phyloP scores from a whole-genome alignment of 2,797 vertebrate species.

The Cyclopterus lumpus region DNA sequence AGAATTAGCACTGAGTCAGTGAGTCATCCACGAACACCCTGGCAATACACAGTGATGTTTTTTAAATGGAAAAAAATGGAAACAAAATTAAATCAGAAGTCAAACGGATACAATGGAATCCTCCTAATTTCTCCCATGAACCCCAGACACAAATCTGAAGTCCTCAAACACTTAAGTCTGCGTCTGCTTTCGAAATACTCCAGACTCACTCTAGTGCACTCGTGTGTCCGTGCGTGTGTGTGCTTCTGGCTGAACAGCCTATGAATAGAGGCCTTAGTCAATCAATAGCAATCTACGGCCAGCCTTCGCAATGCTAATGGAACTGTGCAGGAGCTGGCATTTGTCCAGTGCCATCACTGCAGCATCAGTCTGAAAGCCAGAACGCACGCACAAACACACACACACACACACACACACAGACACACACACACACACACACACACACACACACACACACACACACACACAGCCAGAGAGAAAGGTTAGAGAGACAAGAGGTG shows the following conservation, averaged over 20 bases:
- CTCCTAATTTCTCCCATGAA: constrained; percentile 18
- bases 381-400: constrained; percentile 6
- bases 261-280: constrained; percentile 80
- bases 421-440: constrained; percentile 1
- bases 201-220: constrained; percentile 16
- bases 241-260: constrained; percentile 63
- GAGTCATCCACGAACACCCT: constrained; percentile 8
- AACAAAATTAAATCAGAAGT: constrained; percentile 14
- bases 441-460: constrained; percentile 8
- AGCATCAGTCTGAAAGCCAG: constrained; percentile 55
- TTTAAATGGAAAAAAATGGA: constrained; percentile 8
- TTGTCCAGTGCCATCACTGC: constrained; percentile 67
- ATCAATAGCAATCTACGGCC: constrained; percentile 86
- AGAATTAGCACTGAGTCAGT: not conserved
- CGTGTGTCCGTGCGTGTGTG: constrained; percentile 25
- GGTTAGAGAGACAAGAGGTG: constrained; percentile 51
- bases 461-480: constrained; percentile 15
- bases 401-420: constrained; percentile 3
- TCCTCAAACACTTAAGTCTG: constrained; percentile 18
- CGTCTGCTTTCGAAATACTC: constrained; percentile 38
- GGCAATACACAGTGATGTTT: not conserved
- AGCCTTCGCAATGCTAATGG: constrained; percentile 80
- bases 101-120: constrained; percentile 10
- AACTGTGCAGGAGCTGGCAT: constrained; percentile 75
- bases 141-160: constrained; percentile 10